A percentile compares a stretch with the other conserved stretches of the same genome.
phyloP scores from a whole-genome alignment of 2,113 vertebrate species.

The Saccopteryx bilineata region DNA sequence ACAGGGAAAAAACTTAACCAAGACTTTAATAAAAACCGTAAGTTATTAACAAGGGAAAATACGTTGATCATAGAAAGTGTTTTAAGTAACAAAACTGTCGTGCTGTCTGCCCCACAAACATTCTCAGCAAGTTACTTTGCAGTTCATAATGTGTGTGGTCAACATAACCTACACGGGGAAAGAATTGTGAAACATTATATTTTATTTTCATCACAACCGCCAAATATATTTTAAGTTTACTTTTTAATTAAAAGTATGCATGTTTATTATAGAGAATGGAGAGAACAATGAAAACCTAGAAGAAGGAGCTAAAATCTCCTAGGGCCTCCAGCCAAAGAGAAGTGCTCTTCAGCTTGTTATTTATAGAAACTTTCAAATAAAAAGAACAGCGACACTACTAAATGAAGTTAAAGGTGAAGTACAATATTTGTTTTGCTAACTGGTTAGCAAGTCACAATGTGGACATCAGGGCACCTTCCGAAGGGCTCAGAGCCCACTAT shows the following conservation, averaged over 20 bases:
- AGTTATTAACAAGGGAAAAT: not conserved
- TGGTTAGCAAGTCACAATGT: slow-evolving; percentile 29
- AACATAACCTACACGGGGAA: not conserved
- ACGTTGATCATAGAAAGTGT: not conserved
- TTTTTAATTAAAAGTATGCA: slow-evolving; percentile 20
- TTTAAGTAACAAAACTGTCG: slow-evolving; percentile 32
- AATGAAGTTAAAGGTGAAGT: slow-evolving; percentile 23
- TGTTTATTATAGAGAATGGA: not conserved
- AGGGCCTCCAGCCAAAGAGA: not conserved
- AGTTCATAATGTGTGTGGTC: not conserved
- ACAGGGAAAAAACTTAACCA: not conserved
- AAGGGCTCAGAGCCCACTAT: not conserved
- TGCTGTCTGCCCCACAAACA: not conserved
- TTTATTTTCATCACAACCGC: slow-evolving; percentile 1
- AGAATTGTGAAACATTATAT: not conserved
- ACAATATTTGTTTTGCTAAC: slow-evolving; percentile 66
- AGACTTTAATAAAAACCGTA: slow-evolving; percentile 50
- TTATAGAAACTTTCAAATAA: slow-evolving; percentile 69
- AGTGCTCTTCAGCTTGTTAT: slow-evolving; percentile 28
- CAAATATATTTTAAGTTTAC: not conserved
- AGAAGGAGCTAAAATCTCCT: slow-evolving; percentile 5
- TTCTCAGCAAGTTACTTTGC: not conserved
- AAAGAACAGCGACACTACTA: slow-evolving; percentile 33
- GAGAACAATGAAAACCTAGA: slow-evolving; percentile 17
- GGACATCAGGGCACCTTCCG: not conserved